Evolutionary conservation across 2,888 invertebrate genomes (phyloP).

Genomic region (Calameuta idolon): DNA sequence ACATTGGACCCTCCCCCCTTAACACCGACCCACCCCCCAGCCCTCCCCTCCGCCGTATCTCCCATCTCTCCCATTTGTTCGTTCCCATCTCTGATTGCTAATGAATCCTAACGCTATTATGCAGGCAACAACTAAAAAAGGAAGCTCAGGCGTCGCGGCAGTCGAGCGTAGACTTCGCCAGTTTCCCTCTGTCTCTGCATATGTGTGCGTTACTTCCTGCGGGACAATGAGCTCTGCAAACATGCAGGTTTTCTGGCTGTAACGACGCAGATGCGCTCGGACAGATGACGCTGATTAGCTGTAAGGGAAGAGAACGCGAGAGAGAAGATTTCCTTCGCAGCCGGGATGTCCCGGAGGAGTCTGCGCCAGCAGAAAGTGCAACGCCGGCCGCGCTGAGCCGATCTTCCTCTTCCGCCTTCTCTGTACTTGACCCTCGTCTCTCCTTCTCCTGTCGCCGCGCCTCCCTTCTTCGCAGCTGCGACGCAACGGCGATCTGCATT

Average conservation of each 20-base stretch:
- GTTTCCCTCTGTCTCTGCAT: conserved; percentile 27
- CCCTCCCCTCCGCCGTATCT: conserved; percentile 4
- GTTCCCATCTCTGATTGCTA: conserved; percentile 66
- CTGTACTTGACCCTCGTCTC: no score
- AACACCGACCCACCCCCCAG: neutral
- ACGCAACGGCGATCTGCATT: no score
- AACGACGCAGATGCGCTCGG: conserved; percentile 1
- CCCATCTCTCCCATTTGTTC: conserved; percentile 47
- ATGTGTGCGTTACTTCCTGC: conserved; percentile 44
- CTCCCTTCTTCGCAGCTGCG: no score
- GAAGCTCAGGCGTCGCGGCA: conserved; percentile 41
- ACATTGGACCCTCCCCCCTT: conserved; percentile 54
- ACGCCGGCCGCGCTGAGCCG: no score
- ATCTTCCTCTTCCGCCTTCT: no score
- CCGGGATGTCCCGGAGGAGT: no score
- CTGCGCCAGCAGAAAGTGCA: no score
- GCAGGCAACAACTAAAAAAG: conserved; percentile 59
- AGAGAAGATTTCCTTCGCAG: no score
- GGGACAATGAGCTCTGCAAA: conserved; percentile 65
- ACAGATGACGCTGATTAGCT: no score
- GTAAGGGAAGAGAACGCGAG: no score
- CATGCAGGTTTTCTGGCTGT: conserved; percentile 36
- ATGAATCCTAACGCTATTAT: conserved; percentile 67
- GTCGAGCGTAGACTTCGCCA: conserved; percentile 33
- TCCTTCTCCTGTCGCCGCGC: no score